Evolutionary conservation across 2,888 invertebrate genomes (phyloP).

Genomic region (Lacanobia wlatinum): DNA sequence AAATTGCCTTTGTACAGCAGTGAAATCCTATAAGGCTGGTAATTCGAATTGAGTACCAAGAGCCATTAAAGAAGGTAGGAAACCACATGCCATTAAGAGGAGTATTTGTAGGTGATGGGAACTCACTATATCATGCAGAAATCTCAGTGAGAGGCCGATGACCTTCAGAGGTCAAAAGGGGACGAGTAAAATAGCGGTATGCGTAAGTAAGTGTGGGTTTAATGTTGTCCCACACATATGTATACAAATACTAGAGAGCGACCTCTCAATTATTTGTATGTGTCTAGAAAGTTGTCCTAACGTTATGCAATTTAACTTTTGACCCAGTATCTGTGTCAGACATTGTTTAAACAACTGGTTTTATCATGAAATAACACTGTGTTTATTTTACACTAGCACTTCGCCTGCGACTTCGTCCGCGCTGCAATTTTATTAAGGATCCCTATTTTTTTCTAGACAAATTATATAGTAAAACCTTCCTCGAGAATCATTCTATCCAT

Average conservation of each 20-base stretch:
- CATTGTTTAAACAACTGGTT: constrained; percentile 12
- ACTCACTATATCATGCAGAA: not conserved
- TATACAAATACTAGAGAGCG: constrained; percentile 1
- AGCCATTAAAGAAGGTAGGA: not conserved
- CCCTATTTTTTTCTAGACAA: no score
- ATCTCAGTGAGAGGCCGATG: not conserved
- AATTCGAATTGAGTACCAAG: not conserved
- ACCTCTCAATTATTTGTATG: not conserved
- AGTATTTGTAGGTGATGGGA: not conserved
- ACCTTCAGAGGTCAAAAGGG: constrained; percentile 30
- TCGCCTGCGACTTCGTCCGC: no score
- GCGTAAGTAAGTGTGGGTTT: constrained; percentile 23
- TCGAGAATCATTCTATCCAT: no score
- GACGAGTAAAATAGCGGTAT: constrained; percentile 8
- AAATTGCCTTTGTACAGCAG: no score
- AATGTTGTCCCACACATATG: constrained; percentile 8
- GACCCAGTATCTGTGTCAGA: not conserved
- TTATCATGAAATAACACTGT: not conserved
- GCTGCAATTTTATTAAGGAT: no score
- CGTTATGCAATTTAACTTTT: constrained; percentile 43
- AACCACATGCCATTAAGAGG: not conserved
- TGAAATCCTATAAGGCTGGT: no score
- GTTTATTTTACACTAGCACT: no score
- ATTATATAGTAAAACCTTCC: no score
- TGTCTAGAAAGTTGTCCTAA: constrained; percentile 22